Percentiles rank a stretch among this genome's conserved stretches.
These are phyloP conservation scores for Dryocosmus kuriphilus DNA, from an alignment of 2,888 invertebrate species.

Conservation along the genomic window DNA sequence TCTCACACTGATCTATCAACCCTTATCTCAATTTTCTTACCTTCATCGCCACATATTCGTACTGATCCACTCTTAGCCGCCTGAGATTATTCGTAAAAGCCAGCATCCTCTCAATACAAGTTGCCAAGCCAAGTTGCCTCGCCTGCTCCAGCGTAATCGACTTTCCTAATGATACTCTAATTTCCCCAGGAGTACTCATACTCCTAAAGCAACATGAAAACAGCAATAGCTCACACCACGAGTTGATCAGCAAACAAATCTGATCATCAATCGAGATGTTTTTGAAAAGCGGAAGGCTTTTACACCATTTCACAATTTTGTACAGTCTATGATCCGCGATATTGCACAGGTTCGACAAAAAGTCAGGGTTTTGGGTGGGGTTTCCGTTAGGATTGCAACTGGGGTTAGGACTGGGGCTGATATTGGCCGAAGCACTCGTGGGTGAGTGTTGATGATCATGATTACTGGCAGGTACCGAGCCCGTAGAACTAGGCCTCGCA, in stretches of 20 bases:
- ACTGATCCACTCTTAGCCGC: constrained; percentile 93
- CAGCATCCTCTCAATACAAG: constrained; percentile 96
- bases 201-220: constrained; percentile 97
- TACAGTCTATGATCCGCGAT: constrained; percentile 97
- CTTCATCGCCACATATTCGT: constrained; percentile 98
- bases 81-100: constrained; percentile 96
- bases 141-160: constrained; percentile 84
- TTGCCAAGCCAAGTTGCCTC: constrained; percentile 86
- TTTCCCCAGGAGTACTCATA: constrained; percentile 93
- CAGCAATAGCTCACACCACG: constrained; percentile 96
- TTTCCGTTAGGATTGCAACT: constrained; percentile 66
- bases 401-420: constrained; percentile 15
- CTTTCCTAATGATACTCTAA: constrained; percentile 85
- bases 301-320: constrained; percentile 99
- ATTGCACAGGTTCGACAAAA: constrained; percentile 93
- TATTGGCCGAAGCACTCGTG: constrained; percentile 42
- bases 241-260: constrained; percentile 96
- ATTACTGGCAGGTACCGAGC: constrained; percentile 52
- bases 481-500: constrained; percentile 60
- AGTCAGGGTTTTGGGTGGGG: constrained; percentile 83
- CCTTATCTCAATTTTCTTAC: constrained; percentile 78
- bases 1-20: not conserved
- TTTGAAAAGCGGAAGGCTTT: constrained; percentile 96
- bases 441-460: constrained; percentile 62
- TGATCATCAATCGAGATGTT: constrained; percentile 99